Evolutionary conservation across 2,797 vertebrate species (phyloP), one percentile per base, ranked within the genome.

Genomic region (Phrynocephalus guinanensis): DNA sequence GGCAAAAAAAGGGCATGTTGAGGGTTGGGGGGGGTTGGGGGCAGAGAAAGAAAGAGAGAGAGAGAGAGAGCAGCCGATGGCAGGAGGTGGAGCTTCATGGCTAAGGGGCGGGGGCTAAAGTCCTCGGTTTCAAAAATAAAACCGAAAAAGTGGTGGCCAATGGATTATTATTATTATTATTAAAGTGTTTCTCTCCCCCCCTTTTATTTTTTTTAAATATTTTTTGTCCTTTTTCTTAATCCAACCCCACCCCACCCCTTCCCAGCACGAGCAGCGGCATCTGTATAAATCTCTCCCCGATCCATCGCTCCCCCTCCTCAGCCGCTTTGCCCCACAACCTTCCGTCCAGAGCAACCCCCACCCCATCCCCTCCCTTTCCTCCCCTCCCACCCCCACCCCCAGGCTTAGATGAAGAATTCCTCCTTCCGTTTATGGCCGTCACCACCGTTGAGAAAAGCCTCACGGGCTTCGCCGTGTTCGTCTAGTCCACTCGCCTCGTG

Each of bases 401-500:
- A 26, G 5, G 33, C 18, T 73, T 93, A 96, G 94, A 96, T 96
- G 94, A 96, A 96, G 94, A 96, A 99, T 91, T 98, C 98, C 96
- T 99, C 98, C 97, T 99, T 98, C 95, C 98, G 97, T 96, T 99
- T 98, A 93, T 97, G 98, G 94, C 97, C 97, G 13, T 98, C 98
- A 26, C 97, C 98, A 79, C 98, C 98, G 1, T 98, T 99, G 93
- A 99, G 98, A 94, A 99, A 98, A 82, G 98, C 98, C 95, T 98
- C 98, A 90, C 98, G 97, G 86, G 98, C 98, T 94, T 98, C 98
- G 3, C 98, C 98, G 44, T 99, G 98, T 91, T 99, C 98, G 70
- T 99, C 98, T 95, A 99, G 95, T 52, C 98, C 98, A 75, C 98
- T 99, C 92, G 98, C 98, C 96, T 98, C 98, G 50, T 99, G 98